These are phyloP conservation scores for Sciurus vulgaris DNA, from an alignment of 2,797 vertebrate species.

Conservation along the genomic window DNA sequence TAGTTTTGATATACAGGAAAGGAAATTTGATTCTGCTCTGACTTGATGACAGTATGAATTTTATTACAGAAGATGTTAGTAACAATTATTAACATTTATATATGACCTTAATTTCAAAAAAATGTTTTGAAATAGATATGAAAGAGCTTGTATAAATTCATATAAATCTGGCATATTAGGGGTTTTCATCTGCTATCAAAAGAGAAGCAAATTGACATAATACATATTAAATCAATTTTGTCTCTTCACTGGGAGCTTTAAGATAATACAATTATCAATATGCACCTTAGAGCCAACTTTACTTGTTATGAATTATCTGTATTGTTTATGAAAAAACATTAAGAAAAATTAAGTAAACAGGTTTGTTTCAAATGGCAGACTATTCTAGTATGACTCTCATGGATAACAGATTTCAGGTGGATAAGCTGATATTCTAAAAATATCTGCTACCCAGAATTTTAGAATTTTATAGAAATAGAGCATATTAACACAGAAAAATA, in stretches of 20 bases:
- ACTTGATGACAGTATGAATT: slow-evolving; percentile 64
- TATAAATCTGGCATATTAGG: slow-evolving; percentile 67
- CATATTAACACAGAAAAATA: slow-evolving; percentile 39
- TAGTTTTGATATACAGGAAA: slow-evolving; percentile 57
- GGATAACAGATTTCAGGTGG: slow-evolving; percentile 49
- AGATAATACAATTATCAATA: slow-evolving; percentile 61
- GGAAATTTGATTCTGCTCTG: slow-evolving; percentile 46
- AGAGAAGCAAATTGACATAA: slow-evolving; percentile 63
- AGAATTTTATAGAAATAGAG: slow-evolving; percentile 58
- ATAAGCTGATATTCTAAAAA: slow-evolving; percentile 41
- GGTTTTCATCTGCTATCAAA: slow-evolving; percentile 58
- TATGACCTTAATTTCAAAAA: slow-evolving; percentile 76
- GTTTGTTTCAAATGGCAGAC: slow-evolving; percentile 55
- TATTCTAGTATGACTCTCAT: slow-evolving; percentile 41
- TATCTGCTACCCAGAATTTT: slow-evolving; percentile 45
- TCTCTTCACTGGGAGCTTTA: slow-evolving; percentile 49
- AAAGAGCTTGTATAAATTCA: slow-evolving; percentile 67
- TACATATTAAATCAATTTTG: slow-evolving; percentile 74
- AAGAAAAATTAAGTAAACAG: slow-evolving; percentile 58
- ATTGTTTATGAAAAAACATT: slow-evolving; percentile 38
- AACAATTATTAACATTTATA: slow-evolving; percentile 79
- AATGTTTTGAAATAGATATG: slow-evolving; percentile 63
- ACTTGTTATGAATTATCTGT: slow-evolving; percentile 52
- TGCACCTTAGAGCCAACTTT: slow-evolving; percentile 4
- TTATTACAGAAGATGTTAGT: slow-evolving; percentile 65